Base-by-base conservation (phyloP, 2,888 invertebrate genomes). In the Lutraria lutraria region DNA sequence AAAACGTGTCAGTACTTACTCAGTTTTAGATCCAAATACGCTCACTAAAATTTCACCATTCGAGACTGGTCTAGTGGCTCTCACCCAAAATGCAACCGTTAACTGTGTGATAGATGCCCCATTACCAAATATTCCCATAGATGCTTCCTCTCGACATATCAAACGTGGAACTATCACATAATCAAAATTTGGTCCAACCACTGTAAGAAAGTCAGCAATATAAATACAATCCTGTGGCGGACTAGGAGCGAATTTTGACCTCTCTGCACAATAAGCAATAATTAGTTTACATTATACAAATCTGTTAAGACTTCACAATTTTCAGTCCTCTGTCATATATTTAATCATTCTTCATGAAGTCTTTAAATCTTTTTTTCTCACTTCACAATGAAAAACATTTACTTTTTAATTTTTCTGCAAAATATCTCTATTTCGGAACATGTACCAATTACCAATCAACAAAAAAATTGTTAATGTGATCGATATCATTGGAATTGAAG, bases 61-160 rank as follows among this genome's bases (percentile, higher is more conserved):
- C 43, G 82, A 52, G 15, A 68, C 16, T 13, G 76, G n/a, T 19
- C 63, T 19, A 16, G 76, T 90, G 29, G 68, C 91, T 72, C 91
- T 84, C 6, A 72, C 86, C 90, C 90, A 90, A 84, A 91, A 86
- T 15, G 92, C 83, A 31, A 92, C 83, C 15, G 91, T 85, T 6
- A 92, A 25, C 4, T 56, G 52, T 12, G 89, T 86, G n/a, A 56
- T 12, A 16, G 88, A 88, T 53, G 68, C 16, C 8, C 89, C 90
- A 68, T 89, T 90, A 34, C 90, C 91, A 88, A 91, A 93, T 16
- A 34, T 81, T 10, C 89, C 82, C 19, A 63, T 8, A 25, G 89
- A 88, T 21, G 76, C 90, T 19, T 92, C 89, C 19, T 80, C 63
- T n/a, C 81, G 56, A 68, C 92, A 92, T 56, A 76, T 56, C 19